Base-by-base conservation (phyloP, 2,797 vertebrate species). In the Alosa sapidissima region DNA sequence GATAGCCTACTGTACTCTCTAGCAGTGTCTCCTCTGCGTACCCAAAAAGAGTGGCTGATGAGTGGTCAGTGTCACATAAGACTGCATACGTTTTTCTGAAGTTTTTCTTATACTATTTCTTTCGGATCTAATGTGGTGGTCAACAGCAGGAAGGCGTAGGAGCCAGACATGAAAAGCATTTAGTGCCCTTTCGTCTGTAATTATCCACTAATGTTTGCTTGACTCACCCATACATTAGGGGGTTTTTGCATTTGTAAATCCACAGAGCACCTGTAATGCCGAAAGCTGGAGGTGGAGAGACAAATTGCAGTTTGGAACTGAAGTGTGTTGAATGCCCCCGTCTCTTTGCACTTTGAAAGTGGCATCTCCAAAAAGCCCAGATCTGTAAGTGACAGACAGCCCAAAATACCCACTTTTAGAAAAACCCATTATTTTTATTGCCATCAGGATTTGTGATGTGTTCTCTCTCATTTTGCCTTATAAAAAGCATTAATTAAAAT, bases 191-290 rank as follows among this genome's bases (percentile, higher is more conserved):
- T 51, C 65, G 54, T 28, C 48, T 54, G 84, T 86, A 88, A 90
- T 90, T 88, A 88, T 83, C 84, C 81, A 54, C 81, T 88, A 87
- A 89, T 88, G 88, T 89, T 90, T 86, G 82, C 78, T 81, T 72
- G 75, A 51, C 84, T 84, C 81, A 49, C 81, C 62, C 62, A 33
- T 68, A 33, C 11, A 28, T 68, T 33, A 33, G 7, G 8, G 19
- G 5, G 5, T 68, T 75, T 75, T 16, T 8, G 36, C 68, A 68
- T 33, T 13, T 19, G 36, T 75, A 13, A 16, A 41, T 41, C 3
- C 33, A 58, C 16, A 41, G 14, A 75, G 24, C 62, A 68, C 24
- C 62, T 33, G n/a, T 24, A 68, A 68, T 33, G 2, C 0, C 1
- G 33, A 41, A 41, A 65, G n/a, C n/a, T 28, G n/a, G 60, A 41